These are phyloP conservation scores for Paguma larvata DNA, from an alignment of 2,797 vertebrate genomes.

Conservation along the genomic window DNA sequence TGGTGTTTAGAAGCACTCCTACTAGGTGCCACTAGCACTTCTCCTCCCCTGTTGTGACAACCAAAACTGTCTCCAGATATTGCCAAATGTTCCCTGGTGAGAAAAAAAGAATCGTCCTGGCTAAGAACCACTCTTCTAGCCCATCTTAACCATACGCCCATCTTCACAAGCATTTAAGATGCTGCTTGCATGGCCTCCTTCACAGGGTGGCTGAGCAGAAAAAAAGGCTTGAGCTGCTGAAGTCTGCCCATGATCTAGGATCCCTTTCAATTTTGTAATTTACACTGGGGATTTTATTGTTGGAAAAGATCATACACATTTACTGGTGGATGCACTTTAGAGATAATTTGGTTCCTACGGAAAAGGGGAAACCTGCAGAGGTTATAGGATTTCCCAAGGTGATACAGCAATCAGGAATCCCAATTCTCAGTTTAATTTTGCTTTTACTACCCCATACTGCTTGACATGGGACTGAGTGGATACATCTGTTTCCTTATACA, in stretches of 20 bases:
- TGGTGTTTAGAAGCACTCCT: neutral
- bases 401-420: neutral
- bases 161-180: neutral
- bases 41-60: neutral
- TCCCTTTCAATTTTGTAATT: slow-evolving; percentile 13
- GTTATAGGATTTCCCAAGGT: neutral
- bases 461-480: neutral
- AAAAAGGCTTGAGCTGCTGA: neutral
- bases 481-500: slow-evolving; percentile 42
- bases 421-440: neutral
- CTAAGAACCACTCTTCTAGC: neutral
- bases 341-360: slow-evolving; percentile 1
- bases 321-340: neutral
- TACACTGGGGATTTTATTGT: neutral
- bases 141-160: neutral
- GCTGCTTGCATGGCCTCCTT: neutral
- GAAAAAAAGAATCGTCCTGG: neutral
- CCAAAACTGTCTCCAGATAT: neutral
- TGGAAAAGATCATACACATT: neutral
- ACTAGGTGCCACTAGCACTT: neutral
- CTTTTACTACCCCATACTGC: neutral
- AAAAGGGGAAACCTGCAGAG: neutral
- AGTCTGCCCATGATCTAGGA: neutral
- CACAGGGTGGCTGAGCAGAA: neutral
- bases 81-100: neutral